These are phyloP conservation scores for Hiodon tergisus DNA, from an alignment of 2,113 vertebrate species.

Conservation along the genomic window DNA sequence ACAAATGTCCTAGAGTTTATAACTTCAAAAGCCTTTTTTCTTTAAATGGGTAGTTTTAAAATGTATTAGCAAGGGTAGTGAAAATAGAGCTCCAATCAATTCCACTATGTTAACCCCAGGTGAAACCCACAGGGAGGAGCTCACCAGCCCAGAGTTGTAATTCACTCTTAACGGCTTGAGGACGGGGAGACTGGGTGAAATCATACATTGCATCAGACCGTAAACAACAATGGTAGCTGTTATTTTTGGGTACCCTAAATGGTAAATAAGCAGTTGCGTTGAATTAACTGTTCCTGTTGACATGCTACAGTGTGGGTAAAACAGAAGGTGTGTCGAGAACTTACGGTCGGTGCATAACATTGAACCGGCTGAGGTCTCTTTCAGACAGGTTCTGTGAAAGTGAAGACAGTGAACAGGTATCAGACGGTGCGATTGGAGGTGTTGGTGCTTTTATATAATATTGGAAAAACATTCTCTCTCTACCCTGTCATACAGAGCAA, in stretches of 20 bases:
- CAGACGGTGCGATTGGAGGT: not conserved
- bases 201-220: too few relatives aligned
- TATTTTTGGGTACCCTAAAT: not conserved
- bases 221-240: too few relatives aligned
- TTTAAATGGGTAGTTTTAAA: too few relatives aligned
- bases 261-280: not conserved
- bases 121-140: not conserved
- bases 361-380: constrained; percentile 67
- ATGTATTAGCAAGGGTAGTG: too few relatives aligned
- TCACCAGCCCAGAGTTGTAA: not conserved
- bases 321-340: constrained; percentile 38
- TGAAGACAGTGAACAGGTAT: constrained; percentile 8
- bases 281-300: too few relatives aligned
- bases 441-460: not conserved
- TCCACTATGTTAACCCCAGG: not conserved
- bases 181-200: not conserved
- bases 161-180: not conserved
- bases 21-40: too few relatives aligned
- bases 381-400: constrained; percentile 64
- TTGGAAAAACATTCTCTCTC: too few relatives aligned
- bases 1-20: too few relatives aligned
- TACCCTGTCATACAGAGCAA: not conserved
- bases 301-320: not conserved
- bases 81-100: too few relatives aligned
- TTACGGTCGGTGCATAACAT: constrained; percentile 69